A percentile compares a stretch with the other conserved stretches of the same genome.
Evolutionary conservation across 2,888 invertebrate genomes (phyloP).

Genomic region (Mystacides longicornis): DNA sequence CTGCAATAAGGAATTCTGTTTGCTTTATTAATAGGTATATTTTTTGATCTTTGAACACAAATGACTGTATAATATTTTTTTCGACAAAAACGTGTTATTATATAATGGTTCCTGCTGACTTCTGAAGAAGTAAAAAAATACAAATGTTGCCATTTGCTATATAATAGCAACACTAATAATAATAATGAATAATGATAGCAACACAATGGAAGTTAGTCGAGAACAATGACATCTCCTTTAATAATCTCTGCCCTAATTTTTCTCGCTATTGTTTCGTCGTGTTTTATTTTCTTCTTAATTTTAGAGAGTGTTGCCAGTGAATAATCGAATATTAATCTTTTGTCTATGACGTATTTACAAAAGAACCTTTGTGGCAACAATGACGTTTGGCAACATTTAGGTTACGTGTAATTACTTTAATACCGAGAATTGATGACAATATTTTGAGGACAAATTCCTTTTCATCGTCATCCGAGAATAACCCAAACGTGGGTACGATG

Average conservation of each 20-base stretch:
- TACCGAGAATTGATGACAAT: too few relatives aligned
- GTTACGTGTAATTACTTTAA: too few relatives aligned
- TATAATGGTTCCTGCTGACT: slow-evolving; percentile 12
- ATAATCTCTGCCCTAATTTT: slow-evolving; percentile 19
- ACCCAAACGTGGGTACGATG: too few relatives aligned
- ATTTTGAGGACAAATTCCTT: too few relatives aligned
- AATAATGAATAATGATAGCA: not conserved
- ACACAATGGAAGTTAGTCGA: slow-evolving; percentile 5
- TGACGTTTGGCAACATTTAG: too few relatives aligned
- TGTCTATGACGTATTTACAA: too few relatives aligned
- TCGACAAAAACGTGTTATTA: slow-evolving; percentile 15
- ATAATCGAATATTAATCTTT: too few relatives aligned
- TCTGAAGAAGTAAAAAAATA: not conserved
- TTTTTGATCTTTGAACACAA: slow-evolving; percentile 5
- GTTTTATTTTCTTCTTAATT: too few relatives aligned
- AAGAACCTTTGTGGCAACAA: too few relatives aligned
- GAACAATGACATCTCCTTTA: slow-evolving; percentile 12
- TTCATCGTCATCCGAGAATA: too few relatives aligned
- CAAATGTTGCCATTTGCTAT: not conserved
- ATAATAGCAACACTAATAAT: slow-evolving; percentile 1
- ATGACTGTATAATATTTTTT: slow-evolving; percentile 10
- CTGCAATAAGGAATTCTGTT: slow-evolving; percentile 4
- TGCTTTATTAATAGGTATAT: not conserved
- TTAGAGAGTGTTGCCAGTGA: too few relatives aligned
- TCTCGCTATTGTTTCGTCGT: too few relatives aligned